Conservation (phyloP, 2,113 vertebrate species). For the Labeo rohita region DNA sequence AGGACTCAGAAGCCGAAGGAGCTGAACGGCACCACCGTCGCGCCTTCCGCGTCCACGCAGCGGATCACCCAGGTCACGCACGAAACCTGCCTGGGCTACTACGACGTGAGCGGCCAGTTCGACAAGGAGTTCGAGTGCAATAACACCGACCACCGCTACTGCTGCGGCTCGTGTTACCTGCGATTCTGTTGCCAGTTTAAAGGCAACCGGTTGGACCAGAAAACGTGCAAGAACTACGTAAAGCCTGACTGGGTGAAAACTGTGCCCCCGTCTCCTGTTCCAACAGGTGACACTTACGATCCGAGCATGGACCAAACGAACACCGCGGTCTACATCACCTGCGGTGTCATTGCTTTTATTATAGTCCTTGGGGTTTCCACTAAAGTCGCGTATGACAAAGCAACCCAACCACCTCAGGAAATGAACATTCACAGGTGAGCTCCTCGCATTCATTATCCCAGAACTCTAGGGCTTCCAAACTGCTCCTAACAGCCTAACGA, state of each 20-base stretch:
- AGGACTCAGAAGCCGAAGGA: constrained; percentile 67
- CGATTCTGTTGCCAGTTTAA: constrained; percentile 98
- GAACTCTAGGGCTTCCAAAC: background rate
- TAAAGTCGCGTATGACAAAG: constrained; percentile 98
- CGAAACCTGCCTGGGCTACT: constrained; percentile 95
- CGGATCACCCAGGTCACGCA: constrained; percentile 73
- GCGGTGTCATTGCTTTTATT: constrained; percentile 95
- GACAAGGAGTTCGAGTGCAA: constrained; percentile 98
- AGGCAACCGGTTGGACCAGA: constrained; percentile 92
- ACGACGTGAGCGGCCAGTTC: constrained; percentile 97
- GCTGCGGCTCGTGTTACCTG: constrained; percentile 96
- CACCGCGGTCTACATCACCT: constrained; percentile 96
- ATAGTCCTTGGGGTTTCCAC: constrained; percentile 92
- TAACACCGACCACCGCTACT: constrained; percentile 96
- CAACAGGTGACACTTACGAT: constrained; percentile 86
- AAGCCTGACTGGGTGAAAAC: constrained; percentile 88
- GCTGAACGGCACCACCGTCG: constrained; percentile 66
- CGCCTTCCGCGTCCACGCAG: constrained; percentile 63
- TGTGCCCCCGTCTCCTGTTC: constrained; percentile 76
- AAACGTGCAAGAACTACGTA: constrained; percentile 90
- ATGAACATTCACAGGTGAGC: constrained; percentile 99
- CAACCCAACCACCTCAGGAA: constrained; percentile 93
- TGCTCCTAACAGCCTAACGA: background rate
- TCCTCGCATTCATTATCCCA: background rate
- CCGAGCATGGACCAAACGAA: constrained; percentile 95